phyloP scores from a whole-genome alignment of 2,888 invertebrate genomes.

The Orthosia gothica region DNA sequence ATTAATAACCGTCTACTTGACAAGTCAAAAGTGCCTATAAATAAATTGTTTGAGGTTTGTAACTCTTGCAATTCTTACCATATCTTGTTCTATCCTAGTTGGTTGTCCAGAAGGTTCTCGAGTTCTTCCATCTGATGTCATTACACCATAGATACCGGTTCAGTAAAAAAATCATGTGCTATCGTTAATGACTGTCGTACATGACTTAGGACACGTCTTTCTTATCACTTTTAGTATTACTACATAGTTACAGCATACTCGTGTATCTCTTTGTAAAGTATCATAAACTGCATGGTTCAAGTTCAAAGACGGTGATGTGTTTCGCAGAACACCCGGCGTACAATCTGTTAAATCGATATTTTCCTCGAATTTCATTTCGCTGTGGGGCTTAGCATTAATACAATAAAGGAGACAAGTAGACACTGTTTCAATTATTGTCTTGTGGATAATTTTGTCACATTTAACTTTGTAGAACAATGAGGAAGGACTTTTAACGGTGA shows the following conservation, averaged over 20 bases:
- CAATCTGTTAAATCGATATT: neutral
- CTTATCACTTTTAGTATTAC: constrained; percentile 59
- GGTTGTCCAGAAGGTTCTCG: neutral
- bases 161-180: constrained; percentile 20
- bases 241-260: constrained; percentile 29
- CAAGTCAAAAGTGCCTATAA: no score
- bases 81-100: neutral
- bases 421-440: neutral
- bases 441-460: no score
- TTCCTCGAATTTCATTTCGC: neutral
- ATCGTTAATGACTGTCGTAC: constrained; percentile 45
- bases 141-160: constrained; percentile 7
- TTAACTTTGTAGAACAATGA: no score
- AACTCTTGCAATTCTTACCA: neutral
- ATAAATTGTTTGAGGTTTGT: no score
- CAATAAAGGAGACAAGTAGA: neutral
- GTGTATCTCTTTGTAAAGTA: constrained; percentile 9
- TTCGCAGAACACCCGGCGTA: neutral
- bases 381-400: neutral
- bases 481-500: neutral
- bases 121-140: neutral
- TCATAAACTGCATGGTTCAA: constrained; percentile 1
- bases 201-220: constrained; percentile 58
- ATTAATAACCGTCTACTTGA: no score
- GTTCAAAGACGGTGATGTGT: neutral